Evolutionary conservation across 2,888 invertebrate species (phyloP).

Genomic region (Acanthosoma haemorrhoidale): DNA sequence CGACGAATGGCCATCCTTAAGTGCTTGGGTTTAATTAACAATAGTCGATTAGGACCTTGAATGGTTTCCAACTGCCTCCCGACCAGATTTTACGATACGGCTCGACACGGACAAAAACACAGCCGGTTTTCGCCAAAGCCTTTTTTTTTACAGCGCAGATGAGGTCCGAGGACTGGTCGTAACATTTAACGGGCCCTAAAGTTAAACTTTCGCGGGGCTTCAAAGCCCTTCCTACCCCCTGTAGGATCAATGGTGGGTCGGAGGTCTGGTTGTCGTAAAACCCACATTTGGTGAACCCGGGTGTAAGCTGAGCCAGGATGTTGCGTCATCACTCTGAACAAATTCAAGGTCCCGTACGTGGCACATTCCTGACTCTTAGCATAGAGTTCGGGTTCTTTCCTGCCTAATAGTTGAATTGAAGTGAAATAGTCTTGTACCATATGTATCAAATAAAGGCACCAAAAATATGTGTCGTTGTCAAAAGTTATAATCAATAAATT

Average conservation of each 20-base stretch:
- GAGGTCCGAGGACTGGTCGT: constrained; percentile 1
- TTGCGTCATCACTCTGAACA: not conserved
- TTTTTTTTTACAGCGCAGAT: too few species aligned
- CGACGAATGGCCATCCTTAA: too few species aligned
- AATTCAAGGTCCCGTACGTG: not conserved
- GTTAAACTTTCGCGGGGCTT: not conserved
- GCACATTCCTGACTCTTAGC: not conserved
- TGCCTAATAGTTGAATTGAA: too few species aligned
- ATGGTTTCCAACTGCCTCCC: not conserved
- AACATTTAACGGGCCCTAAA: not conserved
- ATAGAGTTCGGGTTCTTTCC: too few species aligned
- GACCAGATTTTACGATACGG: not conserved
- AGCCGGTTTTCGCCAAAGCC: not conserved
- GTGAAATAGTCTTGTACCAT: too few species aligned
- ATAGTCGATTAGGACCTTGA: too few species aligned
- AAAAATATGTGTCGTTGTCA: too few species aligned
- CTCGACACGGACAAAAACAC: not conserved
- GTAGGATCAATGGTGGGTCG: not conserved
- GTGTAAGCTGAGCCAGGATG: not conserved
- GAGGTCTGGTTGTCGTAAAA: not conserved
- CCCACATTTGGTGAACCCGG: not conserved
- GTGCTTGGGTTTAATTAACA: too few species aligned
- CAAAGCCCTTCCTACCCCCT: not conserved
- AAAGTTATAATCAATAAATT: too few species aligned
- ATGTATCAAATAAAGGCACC: too few species aligned